phyloP scores from a whole-genome alignment of 2,113 vertebrate species.

The Pelvicachromis taeniatus region DNA sequence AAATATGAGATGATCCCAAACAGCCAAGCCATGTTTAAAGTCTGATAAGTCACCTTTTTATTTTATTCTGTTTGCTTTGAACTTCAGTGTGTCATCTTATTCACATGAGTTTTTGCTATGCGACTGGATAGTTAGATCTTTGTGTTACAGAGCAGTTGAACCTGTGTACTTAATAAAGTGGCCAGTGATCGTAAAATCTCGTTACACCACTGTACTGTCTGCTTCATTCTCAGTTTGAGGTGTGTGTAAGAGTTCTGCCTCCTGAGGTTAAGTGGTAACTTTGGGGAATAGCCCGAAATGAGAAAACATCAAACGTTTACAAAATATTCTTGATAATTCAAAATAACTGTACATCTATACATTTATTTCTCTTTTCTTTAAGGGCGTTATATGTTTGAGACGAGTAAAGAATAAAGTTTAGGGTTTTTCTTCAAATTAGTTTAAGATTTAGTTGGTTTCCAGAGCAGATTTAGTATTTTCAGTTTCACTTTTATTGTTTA shows the following conservation, averaged over 20 bases:
- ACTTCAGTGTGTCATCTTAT: not conserved
- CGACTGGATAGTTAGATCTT: not conserved
- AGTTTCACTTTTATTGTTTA: not conserved
- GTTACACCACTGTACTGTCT: not conserved
- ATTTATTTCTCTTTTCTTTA: not conserved
- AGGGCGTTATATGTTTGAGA: not conserved
- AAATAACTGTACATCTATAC: not conserved
- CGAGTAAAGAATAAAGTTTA: not conserved
- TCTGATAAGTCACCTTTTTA: not conserved
- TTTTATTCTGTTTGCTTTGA: not conserved
- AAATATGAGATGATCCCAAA: not conserved
- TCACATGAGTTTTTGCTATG: not conserved
- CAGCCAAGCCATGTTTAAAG: not conserved
- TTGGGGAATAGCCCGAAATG: not conserved
- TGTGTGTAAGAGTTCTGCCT: not conserved
- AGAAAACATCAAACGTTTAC: not conserved
- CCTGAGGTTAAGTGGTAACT: not conserved
- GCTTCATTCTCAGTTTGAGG: not conserved
- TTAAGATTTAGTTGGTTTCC: not conserved
- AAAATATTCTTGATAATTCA: not conserved
- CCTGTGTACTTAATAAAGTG: not conserved
- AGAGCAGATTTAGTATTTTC: not conserved
- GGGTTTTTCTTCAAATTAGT: not conserved
- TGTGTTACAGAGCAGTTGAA: not conserved
- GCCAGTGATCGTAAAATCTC: not conserved